Evolutionary conservation across 2,113 vertebrate species (phyloP).

Genomic region (Theristicus caerulescens): DNA sequence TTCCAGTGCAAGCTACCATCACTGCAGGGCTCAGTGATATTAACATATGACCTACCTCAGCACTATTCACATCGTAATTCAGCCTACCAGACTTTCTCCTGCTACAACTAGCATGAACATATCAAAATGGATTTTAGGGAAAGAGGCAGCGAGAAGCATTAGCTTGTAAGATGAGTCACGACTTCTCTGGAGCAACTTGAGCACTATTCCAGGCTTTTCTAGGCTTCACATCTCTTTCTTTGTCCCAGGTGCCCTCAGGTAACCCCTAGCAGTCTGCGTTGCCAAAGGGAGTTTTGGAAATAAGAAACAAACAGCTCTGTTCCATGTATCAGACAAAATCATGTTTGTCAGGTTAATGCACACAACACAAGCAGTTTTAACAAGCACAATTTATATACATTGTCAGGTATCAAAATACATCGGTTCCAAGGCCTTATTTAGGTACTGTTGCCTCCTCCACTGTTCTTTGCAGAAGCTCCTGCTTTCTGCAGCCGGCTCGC

Average conservation of each 20-base stretch:
- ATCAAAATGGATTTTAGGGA: neutral
- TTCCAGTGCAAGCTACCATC: neutral
- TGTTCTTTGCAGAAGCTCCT: constrained; percentile 76
- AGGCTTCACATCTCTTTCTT: neutral
- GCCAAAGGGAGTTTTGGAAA: neutral
- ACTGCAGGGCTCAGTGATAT: neutral
- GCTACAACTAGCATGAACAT: neutral
- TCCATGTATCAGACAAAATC: neutral
- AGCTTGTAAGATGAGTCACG: neutral
- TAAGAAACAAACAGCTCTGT: neutral
- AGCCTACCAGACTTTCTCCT: neutral
- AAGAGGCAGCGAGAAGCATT: neutral
- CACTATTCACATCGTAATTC: neutral
- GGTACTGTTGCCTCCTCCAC: constrained; percentile 78
- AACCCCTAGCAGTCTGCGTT: fast-evolving
- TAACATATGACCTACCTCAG: too few species aligned
- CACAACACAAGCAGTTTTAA: neutral
- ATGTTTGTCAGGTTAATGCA: neutral
- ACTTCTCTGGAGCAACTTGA: neutral
- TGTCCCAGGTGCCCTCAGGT: neutral
- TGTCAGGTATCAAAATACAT: neutral
- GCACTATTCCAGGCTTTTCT: neutral
- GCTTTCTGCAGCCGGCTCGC: constrained; percentile 81
- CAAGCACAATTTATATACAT: neutral
- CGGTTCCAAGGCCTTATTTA: neutral